Conservation (phyloP, 2,113 vertebrate species). For the Sturnira hondurensis region DNA sequence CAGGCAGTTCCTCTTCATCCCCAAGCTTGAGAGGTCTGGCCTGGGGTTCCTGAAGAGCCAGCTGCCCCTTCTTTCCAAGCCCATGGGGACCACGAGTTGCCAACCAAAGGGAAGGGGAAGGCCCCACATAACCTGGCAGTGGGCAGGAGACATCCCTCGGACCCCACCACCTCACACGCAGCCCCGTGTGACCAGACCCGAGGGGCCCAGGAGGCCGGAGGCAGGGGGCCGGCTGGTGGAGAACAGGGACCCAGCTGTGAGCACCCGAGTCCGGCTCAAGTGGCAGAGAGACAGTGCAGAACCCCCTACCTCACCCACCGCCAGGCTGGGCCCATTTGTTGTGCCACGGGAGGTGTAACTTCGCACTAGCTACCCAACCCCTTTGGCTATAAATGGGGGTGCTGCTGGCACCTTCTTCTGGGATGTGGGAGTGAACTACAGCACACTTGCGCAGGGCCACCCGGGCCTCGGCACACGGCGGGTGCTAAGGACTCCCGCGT, state of each 20-base stretch:
- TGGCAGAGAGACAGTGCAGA: not conserved
- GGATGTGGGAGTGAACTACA: too few species aligned
- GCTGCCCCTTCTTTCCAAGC: not conserved
- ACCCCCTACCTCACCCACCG: accelerated
- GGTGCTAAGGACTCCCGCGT: not conserved
- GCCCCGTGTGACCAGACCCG: not conserved
- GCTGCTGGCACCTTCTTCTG: accelerated
- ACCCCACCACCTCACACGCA: not conserved
- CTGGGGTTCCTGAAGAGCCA: not conserved
- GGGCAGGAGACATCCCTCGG: not conserved
- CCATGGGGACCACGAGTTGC: not conserved
- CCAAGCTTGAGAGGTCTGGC: not conserved
- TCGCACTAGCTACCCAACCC: not conserved
- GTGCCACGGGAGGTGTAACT: not conserved
- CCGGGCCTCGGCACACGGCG: not conserved
- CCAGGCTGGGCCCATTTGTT: not conserved
- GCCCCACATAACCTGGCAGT: not conserved
- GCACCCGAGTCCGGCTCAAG: accelerated
- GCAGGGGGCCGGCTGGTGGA: not conserved
- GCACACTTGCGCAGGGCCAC: not conserved
- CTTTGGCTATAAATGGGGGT: not conserved
- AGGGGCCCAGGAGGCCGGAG: not conserved
- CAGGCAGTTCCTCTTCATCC: not conserved
- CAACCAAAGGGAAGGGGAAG: not conserved
- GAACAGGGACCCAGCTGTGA: not conserved